Conservation (phyloP, 2,888 invertebrate genomes). For the Campoplex nolae region DNA sequence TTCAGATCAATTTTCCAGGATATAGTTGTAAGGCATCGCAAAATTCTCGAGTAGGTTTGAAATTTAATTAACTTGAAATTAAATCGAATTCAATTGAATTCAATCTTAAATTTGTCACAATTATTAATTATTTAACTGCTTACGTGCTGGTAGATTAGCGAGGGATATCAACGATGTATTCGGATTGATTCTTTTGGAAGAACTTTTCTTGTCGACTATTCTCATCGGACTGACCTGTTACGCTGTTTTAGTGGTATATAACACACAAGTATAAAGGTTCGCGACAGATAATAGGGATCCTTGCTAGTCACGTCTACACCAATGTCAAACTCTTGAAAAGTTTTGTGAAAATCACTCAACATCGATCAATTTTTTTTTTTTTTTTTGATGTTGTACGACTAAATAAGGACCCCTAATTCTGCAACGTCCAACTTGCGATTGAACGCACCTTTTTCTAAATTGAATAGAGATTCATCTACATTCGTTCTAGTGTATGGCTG, state of each 20-base stretch:
- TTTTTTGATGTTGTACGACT: no score
- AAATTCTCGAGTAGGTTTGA: slow-evolving; percentile 45
- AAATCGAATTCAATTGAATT: no score
- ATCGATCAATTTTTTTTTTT: background rate
- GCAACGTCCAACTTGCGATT: background rate
- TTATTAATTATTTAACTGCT: no score
- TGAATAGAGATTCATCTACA: background rate
- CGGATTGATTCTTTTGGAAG: slow-evolving; percentile 61
- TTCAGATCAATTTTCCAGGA: slow-evolving; percentile 19
- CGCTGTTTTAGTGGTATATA: slow-evolving; percentile 60
- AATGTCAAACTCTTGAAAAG: background rate
- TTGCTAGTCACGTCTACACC: background rate
- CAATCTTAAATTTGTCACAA: no score
- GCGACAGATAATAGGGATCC: background rate
- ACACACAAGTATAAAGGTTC: background rate
- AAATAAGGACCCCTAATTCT: no score
- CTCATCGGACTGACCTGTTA: slow-evolving; percentile 63
- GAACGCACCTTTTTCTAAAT: background rate
- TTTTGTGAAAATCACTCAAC: background rate
- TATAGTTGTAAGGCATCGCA: slow-evolving; percentile 47
- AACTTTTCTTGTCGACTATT: slow-evolving; percentile 60
- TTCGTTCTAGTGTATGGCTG: background rate
- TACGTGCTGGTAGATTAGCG: slow-evolving; percentile 24
- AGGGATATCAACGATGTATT: slow-evolving; percentile 63
- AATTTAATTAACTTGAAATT: background rate